phyloP scores from a whole-genome alignment of 35 echinoderm and acorn worm species.

The Anneissia japonica region DNA sequence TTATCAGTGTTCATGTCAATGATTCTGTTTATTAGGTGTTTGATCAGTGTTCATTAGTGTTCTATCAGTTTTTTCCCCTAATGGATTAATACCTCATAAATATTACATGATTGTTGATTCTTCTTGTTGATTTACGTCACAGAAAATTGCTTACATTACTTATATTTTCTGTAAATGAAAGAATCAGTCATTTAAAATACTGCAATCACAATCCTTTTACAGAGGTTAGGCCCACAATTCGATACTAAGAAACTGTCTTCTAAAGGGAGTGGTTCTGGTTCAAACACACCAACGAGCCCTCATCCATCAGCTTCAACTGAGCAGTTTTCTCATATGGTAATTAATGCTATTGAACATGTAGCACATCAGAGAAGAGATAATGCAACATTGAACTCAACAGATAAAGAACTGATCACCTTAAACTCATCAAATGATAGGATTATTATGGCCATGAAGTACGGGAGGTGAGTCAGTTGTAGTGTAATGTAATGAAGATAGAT shows the following conservation, averaged over 20 bases:
- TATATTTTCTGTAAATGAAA: too few relatives aligned
- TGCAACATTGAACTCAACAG: not conserved
- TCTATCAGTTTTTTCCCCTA: too few relatives aligned
- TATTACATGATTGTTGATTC: too few relatives aligned
- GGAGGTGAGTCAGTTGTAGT: not conserved
- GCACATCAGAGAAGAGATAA: not conserved
- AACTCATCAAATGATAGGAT: not conserved
- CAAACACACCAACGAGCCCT: not conserved
- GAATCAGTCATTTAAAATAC: too few relatives aligned
- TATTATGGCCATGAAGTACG: not conserved
- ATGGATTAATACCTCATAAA: too few relatives aligned
- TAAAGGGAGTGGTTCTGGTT: not conserved
- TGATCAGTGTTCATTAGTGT: too few relatives aligned
- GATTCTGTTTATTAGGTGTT: too few relatives aligned
- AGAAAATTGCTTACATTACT: too few relatives aligned
- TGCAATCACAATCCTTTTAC: not conserved
- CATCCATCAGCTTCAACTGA: not conserved
- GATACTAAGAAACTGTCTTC: not conserved
- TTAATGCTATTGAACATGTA: not conserved
- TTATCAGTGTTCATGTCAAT: too few relatives aligned
- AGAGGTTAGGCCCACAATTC: not conserved
- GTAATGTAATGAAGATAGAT: too few relatives aligned
- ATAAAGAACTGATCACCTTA: not conserved
- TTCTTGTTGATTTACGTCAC: too few relatives aligned
- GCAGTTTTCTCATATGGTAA: not conserved